Conservation (phyloP, 2,888 invertebrate species). For the Parnassius apollo region DNA sequence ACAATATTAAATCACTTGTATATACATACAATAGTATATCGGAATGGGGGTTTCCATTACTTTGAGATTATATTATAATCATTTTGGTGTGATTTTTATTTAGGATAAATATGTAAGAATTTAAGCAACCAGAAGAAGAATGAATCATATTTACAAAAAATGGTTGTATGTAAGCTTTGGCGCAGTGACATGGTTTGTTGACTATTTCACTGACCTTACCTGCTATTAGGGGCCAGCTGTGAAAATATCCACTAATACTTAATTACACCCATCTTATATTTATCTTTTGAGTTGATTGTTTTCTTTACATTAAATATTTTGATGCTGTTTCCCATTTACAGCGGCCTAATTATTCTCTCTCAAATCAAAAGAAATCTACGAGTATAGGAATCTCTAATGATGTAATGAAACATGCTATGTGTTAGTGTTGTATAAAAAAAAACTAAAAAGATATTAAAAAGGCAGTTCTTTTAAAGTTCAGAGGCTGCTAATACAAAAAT, state of each 20-base stretch:
- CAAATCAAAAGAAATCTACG: too few relatives aligned
- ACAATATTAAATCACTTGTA: neutral
- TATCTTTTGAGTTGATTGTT: too few relatives aligned
- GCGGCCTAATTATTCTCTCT: too few relatives aligned
- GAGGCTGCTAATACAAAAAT: neutral
- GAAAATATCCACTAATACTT: neutral
- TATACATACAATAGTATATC: neutral
- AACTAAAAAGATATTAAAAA: neutral
- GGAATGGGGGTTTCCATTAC: neutral
- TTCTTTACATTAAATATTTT: too few relatives aligned
- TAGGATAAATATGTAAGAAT: neutral
- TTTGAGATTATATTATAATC: neutral
- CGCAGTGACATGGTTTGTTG: neutral
- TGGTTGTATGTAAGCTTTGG: neutral
- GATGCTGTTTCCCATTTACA: too few relatives aligned
- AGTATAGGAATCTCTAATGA: too few relatives aligned
- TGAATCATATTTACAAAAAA: neutral
- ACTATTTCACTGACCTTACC: neutral
- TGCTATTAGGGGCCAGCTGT: neutral
- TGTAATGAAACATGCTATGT: neutral
- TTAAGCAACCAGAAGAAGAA: neutral
- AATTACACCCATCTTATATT: neutral
- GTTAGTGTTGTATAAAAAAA: conserved; percentile 1
- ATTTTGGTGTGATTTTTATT: neutral
- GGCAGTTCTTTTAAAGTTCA: neutral